Conservation (phyloP, 2,113 vertebrate genomes). For the Agelaius tricolor region DNA sequence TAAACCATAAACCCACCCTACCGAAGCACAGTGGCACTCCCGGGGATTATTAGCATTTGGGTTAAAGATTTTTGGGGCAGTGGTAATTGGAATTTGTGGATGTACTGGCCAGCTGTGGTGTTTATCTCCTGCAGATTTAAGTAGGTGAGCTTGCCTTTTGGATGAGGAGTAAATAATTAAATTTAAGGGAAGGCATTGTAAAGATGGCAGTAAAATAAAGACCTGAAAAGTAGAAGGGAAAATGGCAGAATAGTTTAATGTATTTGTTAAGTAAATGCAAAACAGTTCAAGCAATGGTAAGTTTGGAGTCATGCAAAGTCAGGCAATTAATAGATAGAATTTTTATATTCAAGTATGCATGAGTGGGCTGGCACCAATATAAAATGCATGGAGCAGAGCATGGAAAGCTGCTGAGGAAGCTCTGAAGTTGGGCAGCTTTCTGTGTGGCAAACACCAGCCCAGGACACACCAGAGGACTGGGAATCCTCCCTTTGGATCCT, state of each 20-base stretch:
- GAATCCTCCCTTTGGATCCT: not conserved
- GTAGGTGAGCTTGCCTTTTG: not conserved
- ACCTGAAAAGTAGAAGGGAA: not conserved
- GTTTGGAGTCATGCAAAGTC: not conserved
- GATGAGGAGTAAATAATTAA: not conserved
- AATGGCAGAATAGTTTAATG: not conserved
- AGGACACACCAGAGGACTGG: not conserved
- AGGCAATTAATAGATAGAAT: not conserved
- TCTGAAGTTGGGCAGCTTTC: not conserved
- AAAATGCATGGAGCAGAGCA: not conserved
- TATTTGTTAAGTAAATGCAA: not conserved
- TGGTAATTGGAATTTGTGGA: not conserved
- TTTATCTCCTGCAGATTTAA: not conserved
- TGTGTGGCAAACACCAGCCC: not conserved
- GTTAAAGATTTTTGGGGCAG: not conserved
- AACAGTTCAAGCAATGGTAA: not conserved
- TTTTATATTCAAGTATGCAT: not conserved
- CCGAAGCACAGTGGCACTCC: not conserved
- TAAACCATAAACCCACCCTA: conserved; percentile 11
- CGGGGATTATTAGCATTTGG: not conserved
- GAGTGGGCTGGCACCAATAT: accelerated
- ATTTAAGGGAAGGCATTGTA: not conserved
- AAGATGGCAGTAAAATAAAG: not conserved
- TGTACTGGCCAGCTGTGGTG: not conserved
- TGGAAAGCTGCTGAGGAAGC: not conserved